Evolutionary conservation across 1,140 invertebrate species (phyloP).

Genomic region (Mactra quadrangularis): DNA sequence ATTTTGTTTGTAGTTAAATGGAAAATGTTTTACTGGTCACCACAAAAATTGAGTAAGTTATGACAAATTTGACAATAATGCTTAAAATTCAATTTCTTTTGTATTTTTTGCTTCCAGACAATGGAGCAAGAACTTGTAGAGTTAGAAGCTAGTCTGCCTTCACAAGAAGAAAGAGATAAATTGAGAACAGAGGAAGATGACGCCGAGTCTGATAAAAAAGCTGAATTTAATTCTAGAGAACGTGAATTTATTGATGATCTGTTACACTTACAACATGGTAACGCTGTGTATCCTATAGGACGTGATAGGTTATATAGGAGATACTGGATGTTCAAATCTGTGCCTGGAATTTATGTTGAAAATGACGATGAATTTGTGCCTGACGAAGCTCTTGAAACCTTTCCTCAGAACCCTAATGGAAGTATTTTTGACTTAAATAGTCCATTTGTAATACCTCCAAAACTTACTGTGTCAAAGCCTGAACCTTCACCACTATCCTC

Average conservation of each 20-base stretch:
- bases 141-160: constrained; percentile 53
- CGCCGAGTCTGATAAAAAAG: constrained; percentile 82
- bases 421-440: constrained; percentile 53
- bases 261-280: constrained; percentile 84
- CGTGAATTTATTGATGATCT: constrained; percentile 87
- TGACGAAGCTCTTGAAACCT: constrained; percentile 63
- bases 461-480: neutral
- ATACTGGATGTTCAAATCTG: constrained; percentile 92
- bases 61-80: too few species aligned
- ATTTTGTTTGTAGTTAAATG: too few species aligned
- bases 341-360: constrained; percentile 89
- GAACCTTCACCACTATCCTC: constrained; percentile 15
- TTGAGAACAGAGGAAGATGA: constrained; percentile 79
- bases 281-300: constrained; percentile 87
- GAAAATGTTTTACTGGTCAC: too few species aligned
- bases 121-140: constrained; percentile 63
- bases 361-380: constrained; percentile 77
- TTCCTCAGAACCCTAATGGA: constrained; percentile 61
- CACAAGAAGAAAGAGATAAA: constrained; percentile 71
- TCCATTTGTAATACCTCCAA: constrained; percentile 38
- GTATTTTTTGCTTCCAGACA: too few species aligned
- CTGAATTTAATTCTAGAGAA: constrained; percentile 79
- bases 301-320: constrained; percentile 93
- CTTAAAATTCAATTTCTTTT: too few species aligned
- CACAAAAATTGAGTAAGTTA: too few species aligned